Base-by-base conservation (phyloP, 2,888 invertebrate genomes). In the Mythimna ferrago region DNA sequence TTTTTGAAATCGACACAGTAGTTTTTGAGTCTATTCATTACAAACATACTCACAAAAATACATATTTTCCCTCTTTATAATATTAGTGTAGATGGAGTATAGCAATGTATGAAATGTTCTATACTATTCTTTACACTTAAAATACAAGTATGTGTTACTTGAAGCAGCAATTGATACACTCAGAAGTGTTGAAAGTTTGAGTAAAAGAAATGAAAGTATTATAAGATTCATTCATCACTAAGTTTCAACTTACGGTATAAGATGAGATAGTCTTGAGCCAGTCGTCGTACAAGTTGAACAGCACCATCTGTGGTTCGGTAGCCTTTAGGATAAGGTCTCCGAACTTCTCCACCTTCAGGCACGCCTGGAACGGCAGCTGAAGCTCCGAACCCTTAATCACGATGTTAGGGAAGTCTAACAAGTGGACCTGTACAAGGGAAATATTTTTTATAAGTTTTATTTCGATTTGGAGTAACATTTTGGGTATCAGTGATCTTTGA, bases 391-490 rank as follows among this genome's bases (percentile, higher is more conserved):
- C 99, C 94, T 99, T 99, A 96, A 99, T 99, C 73, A 99, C 99
- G 93, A 99, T 99, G 95, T 99, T 99, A 19, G 99, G 99, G 97
- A 99, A 99, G 95, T 99, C 99, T n/a, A 99, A 97, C 92, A 99
- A 97, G 97, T 99, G 99, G 82, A 99, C 99, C 97, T 97, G 82
- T 19, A 62, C 7, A 10, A 9, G 63, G 60, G 19, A 68, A 51
- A 54, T 19, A 53, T 16, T 48, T 48, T 48, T 48, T 21, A 4
- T 10, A 54, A 14, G 16, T 38, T 26, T 21, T 26, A 16, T 16
- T 21, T 56, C 21, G 54, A 38, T 35, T 19, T 10, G n/a, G 3
- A n/a, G n/a, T 16, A 21, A 35, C 58, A 35, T n/a, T 19, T 14
- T 35, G 11, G n/a, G 16, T 32, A 35, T 32, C 9, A 21, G n/a